phyloP scores from a whole-genome alignment of 2,113 vertebrate genomes.

The Rana temporaria region DNA sequence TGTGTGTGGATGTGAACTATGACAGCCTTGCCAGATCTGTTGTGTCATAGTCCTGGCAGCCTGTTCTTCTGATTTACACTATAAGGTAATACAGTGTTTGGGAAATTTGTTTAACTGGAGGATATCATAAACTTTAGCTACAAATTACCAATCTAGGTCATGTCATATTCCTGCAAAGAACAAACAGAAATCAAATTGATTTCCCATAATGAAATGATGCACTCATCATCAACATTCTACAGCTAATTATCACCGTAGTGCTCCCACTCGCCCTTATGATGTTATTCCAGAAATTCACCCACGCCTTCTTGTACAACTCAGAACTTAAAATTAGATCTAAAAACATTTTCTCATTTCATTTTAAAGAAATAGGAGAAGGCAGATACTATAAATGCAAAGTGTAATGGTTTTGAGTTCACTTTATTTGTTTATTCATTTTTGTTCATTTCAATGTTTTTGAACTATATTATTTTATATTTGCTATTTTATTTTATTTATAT shows the following conservation, averaged over 20 bases:
- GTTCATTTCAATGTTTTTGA: too few relatives aligned
- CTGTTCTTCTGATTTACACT: too few relatives aligned
- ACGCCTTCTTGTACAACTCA: not conserved
- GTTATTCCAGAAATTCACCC: not conserved
- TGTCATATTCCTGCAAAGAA: not conserved
- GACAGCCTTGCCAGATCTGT: too few relatives aligned
- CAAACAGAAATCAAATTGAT: not conserved
- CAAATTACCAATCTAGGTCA: not conserved
- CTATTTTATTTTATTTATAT: too few relatives aligned
- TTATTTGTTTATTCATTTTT: too few relatives aligned
- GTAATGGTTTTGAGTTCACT: too few relatives aligned
- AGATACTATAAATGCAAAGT: too few relatives aligned
- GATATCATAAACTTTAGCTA: not conserved
- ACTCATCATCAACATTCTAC: not conserved
- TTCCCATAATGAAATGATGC: conserved; percentile 14
- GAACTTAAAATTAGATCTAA: not conserved
- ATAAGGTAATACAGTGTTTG: too few relatives aligned
- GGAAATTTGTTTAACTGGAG: not conserved
- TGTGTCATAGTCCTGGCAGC: too few relatives aligned
- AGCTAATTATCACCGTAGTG: conserved; percentile 4
- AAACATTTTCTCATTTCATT: not conserved
- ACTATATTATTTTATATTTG: too few relatives aligned
- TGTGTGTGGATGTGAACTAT: too few relatives aligned
- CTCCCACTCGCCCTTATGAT: not conserved
- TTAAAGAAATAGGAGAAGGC: too few relatives aligned